Base-by-base conservation (phyloP, 1,140 invertebrate genomes). In the Ruditapes philippinarum region DNA sequence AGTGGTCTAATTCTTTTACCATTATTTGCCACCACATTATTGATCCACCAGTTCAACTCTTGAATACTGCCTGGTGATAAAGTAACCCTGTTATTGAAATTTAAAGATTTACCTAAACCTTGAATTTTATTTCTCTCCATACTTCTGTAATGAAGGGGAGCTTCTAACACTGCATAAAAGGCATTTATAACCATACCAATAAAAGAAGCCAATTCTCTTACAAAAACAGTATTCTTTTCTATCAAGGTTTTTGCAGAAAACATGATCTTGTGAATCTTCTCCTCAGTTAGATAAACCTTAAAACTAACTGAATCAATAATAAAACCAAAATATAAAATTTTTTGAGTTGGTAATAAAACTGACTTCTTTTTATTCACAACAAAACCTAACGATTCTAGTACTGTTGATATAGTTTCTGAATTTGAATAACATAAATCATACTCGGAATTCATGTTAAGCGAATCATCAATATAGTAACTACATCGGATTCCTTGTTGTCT, bases 291-390 rank as follows among this genome's bases (percentile, higher is more conserved):
- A 73, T 33, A 73, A 14, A 78, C 74, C 62, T 12, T 83, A 9
- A 83, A 79, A 0, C 28, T 25, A 45, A 79, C 76, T 54, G 76
- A 79, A 79, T 79, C 76, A n/a, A 79, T n/a, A n/a, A 79, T 57
- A 36, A 7, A 45, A 1, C 40, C 76, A 83, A 83, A 83, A 78
- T 38, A 78, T 49, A 31, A 31, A 12, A 78, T 78, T 28, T 42
- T n/a, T 78, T 78, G 74, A 78, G 57, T 42, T 45, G 80, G 80
- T 28, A 83, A 45, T n/a, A 17, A 12, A 28, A 65, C 28, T 45
- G 80, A 83, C 25, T 83, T 83, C n/a, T 83, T 62, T 68, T n/a
- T n/a, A n/a, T 85, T 85, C 1, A 85, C 28, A 3, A 36, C 31
- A 85, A 49, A 73, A n/a, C 82, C 65, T 28, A 60, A 62, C 2